Base-by-base conservation (phyloP, 2,797 vertebrate species). In the Okamejei kenojei region DNA sequence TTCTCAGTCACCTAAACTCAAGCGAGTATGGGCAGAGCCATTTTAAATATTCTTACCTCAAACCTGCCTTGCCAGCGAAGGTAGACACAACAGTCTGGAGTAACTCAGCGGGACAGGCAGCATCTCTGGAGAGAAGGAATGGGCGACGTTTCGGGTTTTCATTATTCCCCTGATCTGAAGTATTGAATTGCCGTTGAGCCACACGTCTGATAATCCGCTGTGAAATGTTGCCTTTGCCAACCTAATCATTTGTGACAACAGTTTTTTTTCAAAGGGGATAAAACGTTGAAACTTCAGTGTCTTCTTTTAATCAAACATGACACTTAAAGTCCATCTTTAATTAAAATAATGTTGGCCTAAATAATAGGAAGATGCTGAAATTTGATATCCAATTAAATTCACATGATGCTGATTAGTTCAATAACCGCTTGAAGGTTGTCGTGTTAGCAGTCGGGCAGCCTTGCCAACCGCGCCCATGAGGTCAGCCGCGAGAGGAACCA, bases 261-360 rank as follows among this genome's bases (percentile, higher is more conserved):
- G 9, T 54, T 63, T 63, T n/a, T 61, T 38, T 29, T 61, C 54
- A 17, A 63, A 61, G 82, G 82, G 82, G 26, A 61, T 38, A 86
- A 86, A 86, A 63, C 11, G 5, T 63, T 63, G 54, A 86, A 63
- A 54, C 58, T 86, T 63, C 54, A 61, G 61, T 26, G 61, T 29
- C 54, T 58, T 58, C 29, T 23, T 86, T 61, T 86, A 86, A 86
- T 86, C 54, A 86, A 86, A 86, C 82, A 86, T 29, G 82, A 86
- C 58, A 63, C 58, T 58, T 86, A 86, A 86, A 86, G 61, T 82
- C 80, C 45, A 82, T 58, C 54, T 26, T 82, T 58, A 58, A 86
- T 86, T 86, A 61, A 86, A 86, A 61, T 5, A n/a, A 61, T 63
- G 82, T 86, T 86, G 82, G 82, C 61, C 82, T 38, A 86, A 86